Conservation (phyloP, 2,888 invertebrate genomes). For the Gortyna flavago region DNA sequence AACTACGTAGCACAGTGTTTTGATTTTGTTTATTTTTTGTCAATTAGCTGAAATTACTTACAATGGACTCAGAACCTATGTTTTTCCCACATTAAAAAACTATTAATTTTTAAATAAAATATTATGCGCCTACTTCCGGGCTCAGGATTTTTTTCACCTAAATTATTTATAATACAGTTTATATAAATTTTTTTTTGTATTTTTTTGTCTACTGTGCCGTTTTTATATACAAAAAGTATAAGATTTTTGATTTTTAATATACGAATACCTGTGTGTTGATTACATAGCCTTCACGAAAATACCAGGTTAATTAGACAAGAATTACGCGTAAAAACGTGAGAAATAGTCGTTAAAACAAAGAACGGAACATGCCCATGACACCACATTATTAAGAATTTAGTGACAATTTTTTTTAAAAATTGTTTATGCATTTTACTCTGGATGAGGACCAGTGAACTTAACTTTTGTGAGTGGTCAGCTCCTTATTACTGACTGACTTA, state of each 20-base stretch:
- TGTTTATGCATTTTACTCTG: not conserved
- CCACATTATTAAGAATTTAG: not conserved
- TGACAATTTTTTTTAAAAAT: conserved; percentile 9
- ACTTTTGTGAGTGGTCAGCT: not conserved
- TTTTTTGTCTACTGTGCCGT: not conserved
- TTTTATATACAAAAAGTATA: not conserved
- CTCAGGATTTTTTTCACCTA: not conserved
- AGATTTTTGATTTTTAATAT: not conserved
- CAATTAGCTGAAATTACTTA: conserved; percentile 4
- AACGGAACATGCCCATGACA: conserved; percentile 42
- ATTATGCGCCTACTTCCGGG: not conserved
- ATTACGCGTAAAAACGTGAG: conserved; percentile 58
- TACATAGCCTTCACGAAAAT: conserved; percentile 39
- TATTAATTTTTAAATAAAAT: not conserved
- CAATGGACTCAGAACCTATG: not conserved
- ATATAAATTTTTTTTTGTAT: not conserved
- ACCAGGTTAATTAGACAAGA: conserved; percentile 58
- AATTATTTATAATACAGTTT: not conserved
- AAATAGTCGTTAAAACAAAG: conserved; percentile 45
- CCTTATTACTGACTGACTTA: not conserved
- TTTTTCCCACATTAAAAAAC: not conserved
- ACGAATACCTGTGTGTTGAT: not conserved
- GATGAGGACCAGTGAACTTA: not conserved
- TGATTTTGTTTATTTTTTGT: conserved; percentile 31
- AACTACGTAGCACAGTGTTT: conserved; percentile 39